Conservation (phyloP, 2,797 vertebrate genomes). For the Agapornis canus region DNA sequence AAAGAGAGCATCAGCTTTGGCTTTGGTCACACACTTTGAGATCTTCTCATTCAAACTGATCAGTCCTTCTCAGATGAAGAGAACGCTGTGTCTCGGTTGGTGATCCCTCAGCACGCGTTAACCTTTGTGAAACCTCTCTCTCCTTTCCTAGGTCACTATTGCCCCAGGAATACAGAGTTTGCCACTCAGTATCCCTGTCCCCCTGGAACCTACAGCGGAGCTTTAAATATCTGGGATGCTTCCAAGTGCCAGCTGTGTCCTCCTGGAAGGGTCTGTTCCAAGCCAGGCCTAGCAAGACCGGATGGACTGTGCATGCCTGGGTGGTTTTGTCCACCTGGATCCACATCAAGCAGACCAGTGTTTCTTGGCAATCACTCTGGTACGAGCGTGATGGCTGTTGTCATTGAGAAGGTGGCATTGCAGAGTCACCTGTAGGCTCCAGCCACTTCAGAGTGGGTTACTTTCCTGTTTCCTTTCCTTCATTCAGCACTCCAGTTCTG, state of each 20-base stretch:
- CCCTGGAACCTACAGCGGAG: slow-evolving; percentile 83
- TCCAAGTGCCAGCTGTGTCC: slow-evolving; percentile 84
- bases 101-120: neutral
- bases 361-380: slow-evolving; percentile 40
- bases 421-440: neutral
- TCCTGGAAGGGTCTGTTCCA: slow-evolving; percentile 84
- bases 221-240: slow-evolving; percentile 56
- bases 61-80: neutral
- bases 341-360: slow-evolving; percentile 55
- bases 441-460: neutral
- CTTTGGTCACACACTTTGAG: neutral
- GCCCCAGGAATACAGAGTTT: slow-evolving; percentile 78
- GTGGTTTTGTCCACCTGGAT: slow-evolving; percentile 76
- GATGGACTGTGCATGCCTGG: slow-evolving; percentile 70
- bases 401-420: neutral
- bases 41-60: neutral
- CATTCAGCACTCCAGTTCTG: neutral
- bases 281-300: slow-evolving; percentile 66
- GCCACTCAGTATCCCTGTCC: slow-evolving; percentile 85
- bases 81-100: neutral
- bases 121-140: neutral
- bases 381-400: neutral
- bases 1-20: neutral
- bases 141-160: slow-evolving; percentile 80
- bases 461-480: neutral